Evolutionary conservation across 2,113 vertebrate genomes (phyloP).

Genomic region (Menura novaehollandiae): DNA sequence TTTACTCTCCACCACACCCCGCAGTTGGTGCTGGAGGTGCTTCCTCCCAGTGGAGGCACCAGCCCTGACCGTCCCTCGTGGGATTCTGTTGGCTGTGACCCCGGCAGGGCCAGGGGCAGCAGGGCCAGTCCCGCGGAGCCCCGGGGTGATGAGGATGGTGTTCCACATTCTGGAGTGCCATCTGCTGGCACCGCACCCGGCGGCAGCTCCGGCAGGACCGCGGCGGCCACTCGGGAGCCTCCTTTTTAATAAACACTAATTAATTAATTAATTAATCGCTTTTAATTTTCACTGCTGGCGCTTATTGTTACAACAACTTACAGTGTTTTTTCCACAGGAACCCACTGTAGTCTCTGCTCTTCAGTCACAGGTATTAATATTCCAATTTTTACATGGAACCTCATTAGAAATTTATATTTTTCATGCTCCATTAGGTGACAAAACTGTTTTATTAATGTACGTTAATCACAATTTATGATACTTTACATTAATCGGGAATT

Average conservation of each 20-base stretch:
- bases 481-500: background rate
- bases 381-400: background rate
- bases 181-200: background rate
- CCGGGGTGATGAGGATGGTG: background rate
- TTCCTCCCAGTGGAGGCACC: fast-evolving
- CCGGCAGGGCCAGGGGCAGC: background rate
- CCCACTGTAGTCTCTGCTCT: background rate
- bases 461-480: background rate
- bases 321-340: background rate
- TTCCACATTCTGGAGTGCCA: conserved; percentile 24
- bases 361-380: background rate
- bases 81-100: fast-evolving
- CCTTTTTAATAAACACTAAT: background rate
- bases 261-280: background rate
- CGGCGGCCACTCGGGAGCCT: background rate
- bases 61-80: fast-evolving
- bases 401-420: background rate
- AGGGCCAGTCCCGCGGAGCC: background rate
- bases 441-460: background rate
- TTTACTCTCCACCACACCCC: fast-evolving
- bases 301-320: fast-evolving
- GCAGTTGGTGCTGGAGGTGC: fast-evolving
- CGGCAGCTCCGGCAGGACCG: background rate
- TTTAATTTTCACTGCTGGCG: background rate
- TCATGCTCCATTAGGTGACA: background rate